These are phyloP conservation scores for Chrysomela aeneicollis DNA, from an alignment of 2,888 invertebrate genomes.

Conservation along the genomic window DNA sequence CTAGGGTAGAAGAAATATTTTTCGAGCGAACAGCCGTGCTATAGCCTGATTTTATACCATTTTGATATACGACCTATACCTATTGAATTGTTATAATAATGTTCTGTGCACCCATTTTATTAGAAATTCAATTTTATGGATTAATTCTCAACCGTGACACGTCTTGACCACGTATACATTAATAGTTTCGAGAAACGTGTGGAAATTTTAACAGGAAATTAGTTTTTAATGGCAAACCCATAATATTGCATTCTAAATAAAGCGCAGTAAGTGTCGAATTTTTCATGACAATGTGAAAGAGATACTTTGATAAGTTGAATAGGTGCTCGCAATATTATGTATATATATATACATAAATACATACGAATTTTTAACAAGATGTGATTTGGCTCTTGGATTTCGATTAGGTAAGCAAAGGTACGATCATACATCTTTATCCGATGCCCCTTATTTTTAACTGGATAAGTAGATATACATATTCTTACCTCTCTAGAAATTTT, in stretches of 20 bases:
- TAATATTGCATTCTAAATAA: not conserved
- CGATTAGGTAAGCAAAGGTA: too few relatives aligned
- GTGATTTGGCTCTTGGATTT: too few relatives aligned
- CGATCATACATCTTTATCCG: too few relatives aligned
- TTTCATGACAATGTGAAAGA: not conserved
- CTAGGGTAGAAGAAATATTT: not conserved
- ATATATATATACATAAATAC: too few relatives aligned
- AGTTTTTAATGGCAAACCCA: not conserved
- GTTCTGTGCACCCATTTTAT: not conserved
- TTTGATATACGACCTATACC: not conserved
- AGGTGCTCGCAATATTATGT: too few relatives aligned
- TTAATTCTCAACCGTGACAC: not conserved
- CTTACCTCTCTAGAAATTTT: too few relatives aligned
- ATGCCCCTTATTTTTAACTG: too few relatives aligned
- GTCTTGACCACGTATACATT: slow-evolving; percentile 7
- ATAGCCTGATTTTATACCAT: not conserved
- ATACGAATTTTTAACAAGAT: too few relatives aligned
- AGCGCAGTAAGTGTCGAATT: not conserved
- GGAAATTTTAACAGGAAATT: slow-evolving; percentile 1
- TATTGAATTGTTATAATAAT: slow-evolving; percentile 1
- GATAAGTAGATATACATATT: too few relatives aligned
- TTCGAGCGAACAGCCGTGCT: not conserved
- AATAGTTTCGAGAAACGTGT: not conserved
- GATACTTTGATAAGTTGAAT: not conserved
- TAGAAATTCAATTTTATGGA: not conserved